Evolutionary conservation across 2,888 invertebrate genomes (phyloP).

Genomic region (Tiliacea citrago): DNA sequence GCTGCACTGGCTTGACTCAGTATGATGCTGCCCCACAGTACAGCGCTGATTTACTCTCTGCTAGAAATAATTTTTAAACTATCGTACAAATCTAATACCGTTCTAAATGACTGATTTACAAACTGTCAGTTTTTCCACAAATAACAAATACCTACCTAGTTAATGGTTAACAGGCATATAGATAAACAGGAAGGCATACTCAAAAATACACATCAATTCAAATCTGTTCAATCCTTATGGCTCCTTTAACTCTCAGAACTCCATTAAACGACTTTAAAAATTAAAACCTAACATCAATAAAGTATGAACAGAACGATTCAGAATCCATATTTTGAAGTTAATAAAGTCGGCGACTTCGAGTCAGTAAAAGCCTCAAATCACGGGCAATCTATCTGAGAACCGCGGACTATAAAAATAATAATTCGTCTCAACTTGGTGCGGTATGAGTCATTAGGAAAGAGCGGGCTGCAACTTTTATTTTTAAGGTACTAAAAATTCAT

Average conservation of each 20-base stretch:
- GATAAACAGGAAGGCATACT: neutral
- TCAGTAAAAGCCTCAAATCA: conserved; percentile 86
- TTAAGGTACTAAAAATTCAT: neutral
- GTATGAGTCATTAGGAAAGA: conserved; percentile 22
- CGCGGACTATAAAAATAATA: conserved; percentile 88
- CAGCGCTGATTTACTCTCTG: neutral
- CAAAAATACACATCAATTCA: neutral
- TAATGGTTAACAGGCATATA: neutral
- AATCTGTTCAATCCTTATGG: conserved; percentile 1
- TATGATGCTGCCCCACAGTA: too few species aligned
- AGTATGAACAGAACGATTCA: conserved; percentile 40
- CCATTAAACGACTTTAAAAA: conserved; percentile 29
- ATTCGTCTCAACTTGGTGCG: conserved; percentile 80
- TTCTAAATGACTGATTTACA: neutral
- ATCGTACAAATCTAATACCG: neutral
- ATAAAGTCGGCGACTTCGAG: conserved; percentile 77
- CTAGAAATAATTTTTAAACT: too few species aligned
- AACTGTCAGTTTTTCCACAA: neutral
- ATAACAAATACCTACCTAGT: neutral
- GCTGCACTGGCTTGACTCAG: too few species aligned
- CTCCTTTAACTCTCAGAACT: conserved; percentile 7
- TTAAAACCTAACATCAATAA: conserved; percentile 45
- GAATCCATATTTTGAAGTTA: conserved; percentile 67
- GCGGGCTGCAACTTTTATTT: conserved; percentile 16
- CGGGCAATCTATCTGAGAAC: conserved; percentile 86